Conservation (phyloP, 2,888 invertebrate species). For the Dugesia japonica region DNA sequence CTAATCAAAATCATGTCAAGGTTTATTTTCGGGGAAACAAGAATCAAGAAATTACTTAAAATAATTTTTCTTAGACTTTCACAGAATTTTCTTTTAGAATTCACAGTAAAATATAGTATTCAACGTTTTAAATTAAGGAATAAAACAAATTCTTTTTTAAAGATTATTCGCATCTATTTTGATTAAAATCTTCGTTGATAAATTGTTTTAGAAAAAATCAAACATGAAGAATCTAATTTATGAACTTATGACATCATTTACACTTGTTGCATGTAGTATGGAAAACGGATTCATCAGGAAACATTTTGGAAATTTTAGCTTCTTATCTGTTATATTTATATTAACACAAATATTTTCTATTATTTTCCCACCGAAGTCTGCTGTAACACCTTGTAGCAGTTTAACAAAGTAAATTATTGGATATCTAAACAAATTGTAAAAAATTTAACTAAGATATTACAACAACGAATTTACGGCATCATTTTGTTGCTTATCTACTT, state of each 20-base stretch:
- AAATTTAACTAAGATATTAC: neutral
- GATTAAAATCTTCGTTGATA: too few species aligned
- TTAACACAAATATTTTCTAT: neutral
- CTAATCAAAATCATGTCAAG: too few species aligned
- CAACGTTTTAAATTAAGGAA: too few species aligned
- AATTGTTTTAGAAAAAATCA: neutral
- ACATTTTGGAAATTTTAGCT: neutral
- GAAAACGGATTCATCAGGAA: neutral
- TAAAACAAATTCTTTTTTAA: too few species aligned
- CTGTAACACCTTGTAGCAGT: neutral
- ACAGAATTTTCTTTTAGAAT: too few species aligned
- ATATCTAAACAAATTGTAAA: too few species aligned
- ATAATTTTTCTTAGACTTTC: too few species aligned
- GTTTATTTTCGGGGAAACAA: too few species aligned
- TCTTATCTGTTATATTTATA: constrained; percentile 4
- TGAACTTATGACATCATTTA: neutral
- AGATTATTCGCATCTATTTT: too few species aligned
- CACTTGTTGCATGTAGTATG: neutral
- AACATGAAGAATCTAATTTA: neutral
- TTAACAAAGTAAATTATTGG: neutral
- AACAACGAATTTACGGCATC: neutral
- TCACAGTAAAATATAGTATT: too few species aligned
- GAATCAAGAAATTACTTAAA: too few species aligned
- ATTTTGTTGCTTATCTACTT: neutral
- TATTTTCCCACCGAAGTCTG: neutral